A percentile compares a stretch with the other conserved stretches of the same genome.
Conservation (phyloP, 1,140 invertebrate species). For the Helicoverpa armigera region DNA sequence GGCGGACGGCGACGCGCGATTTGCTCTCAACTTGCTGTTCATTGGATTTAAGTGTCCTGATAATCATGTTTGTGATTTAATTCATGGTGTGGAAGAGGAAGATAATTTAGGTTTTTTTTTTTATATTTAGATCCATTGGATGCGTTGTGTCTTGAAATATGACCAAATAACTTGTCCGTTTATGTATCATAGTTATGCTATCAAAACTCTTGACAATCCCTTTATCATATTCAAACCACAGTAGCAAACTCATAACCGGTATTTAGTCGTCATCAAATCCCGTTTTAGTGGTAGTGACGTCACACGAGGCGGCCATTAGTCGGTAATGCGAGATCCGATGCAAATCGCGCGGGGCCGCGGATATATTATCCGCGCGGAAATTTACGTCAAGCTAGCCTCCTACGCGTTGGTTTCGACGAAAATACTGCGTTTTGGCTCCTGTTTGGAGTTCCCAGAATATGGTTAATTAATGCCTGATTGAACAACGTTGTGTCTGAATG, state of each 20-base stretch:
- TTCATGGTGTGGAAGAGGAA: constrained; percentile 8
- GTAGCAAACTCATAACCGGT: not conserved
- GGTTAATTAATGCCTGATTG: not conserved
- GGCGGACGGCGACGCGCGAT: constrained; percentile 15
- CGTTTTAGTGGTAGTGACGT: constrained; percentile 5
- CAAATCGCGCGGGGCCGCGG: constrained; percentile 65
- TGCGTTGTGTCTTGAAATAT: not conserved
- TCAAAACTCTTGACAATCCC: too few relatives aligned
- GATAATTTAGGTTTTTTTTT: constrained; percentile 7
- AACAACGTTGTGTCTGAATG: not conserved
- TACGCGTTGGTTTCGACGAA: constrained; percentile 37
- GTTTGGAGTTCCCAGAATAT: not conserved
- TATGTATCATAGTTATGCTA: too few relatives aligned
- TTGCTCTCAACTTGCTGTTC: constrained; percentile 41
- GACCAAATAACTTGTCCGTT: not conserved
- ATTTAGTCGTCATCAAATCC: constrained; percentile 20
- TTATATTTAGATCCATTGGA: not conserved
- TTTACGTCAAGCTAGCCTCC: constrained; percentile 55
- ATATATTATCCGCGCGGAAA: constrained; percentile 68
- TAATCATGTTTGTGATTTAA: constrained; percentile 25
- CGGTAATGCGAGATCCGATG: constrained; percentile 67
- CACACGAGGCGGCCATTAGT: constrained; percentile 19
- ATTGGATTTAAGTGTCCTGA: constrained; percentile 26
- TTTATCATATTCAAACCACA: not conserved
- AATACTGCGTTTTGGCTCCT: constrained; percentile 23